These are phyloP conservation scores for Melanotaenia pygmaea DNA, from an alignment of 2,797 vertebrate genomes.

Conservation along the genomic window DNA sequence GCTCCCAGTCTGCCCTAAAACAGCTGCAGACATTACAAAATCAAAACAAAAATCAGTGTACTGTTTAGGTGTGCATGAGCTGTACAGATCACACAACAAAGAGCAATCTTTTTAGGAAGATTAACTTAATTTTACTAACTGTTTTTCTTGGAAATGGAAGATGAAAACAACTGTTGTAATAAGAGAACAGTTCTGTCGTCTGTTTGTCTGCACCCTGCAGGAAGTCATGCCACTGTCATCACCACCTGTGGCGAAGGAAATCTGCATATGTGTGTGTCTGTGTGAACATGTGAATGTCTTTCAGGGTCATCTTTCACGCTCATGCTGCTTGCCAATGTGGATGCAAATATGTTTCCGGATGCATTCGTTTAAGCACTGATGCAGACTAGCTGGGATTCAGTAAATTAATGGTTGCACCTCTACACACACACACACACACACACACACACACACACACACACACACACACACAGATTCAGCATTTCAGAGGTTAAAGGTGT, in stretches of 20 bases:
- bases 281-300: conserved; percentile 40
- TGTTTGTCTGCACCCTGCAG: conserved; percentile 44
- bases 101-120: background rate
- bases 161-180: background rate
- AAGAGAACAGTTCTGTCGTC: conserved; percentile 6
- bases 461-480: background rate
- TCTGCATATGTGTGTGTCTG: conserved; percentile 32
- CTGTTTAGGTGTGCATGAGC: background rate
- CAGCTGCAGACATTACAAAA: background rate
- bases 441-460: background rate
- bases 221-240: conserved; percentile 55
- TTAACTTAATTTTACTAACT: background rate
- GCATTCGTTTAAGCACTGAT: conserved; percentile 1
- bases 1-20: background rate
- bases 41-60: background rate
- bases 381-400: conserved; percentile 6
- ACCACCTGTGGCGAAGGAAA: conserved; percentile 63
- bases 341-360: conserved; percentile 43
- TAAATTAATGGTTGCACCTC: background rate
- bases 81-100: background rate
- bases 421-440: background rate
- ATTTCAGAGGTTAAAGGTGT: background rate
- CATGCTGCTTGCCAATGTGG: conserved; percentile 29
- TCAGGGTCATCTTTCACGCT: conserved; percentile 46
- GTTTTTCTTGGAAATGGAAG: conserved; percentile 6